Evolutionary conservation across 2,113 vertebrate genomes (phyloP), one percentile per base, ranked within the genome.

Genomic region (Pongo abelii): DNA sequence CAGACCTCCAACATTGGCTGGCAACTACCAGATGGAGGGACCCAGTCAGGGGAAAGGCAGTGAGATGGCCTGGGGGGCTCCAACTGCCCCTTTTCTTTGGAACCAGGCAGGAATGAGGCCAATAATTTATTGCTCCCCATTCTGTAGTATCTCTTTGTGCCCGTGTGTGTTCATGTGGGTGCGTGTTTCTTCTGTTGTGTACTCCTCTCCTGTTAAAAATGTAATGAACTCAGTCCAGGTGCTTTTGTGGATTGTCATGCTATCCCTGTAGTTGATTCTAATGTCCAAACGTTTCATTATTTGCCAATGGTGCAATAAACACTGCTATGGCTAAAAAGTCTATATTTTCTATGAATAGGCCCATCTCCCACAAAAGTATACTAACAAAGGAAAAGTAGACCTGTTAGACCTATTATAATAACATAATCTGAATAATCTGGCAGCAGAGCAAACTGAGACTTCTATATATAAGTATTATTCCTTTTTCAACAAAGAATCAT

Each of bases 261-360:
- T 90, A 70, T 87, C n/a, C 6, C 61, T 86, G 50, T 17, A 0
- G 4, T 32, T 94, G 17, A 91, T 75, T 87, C 52, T 90, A 77
- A 75, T 12, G 27, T 72, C 74, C 43, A 91, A 69, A 80, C 22
- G 77, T 90, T 69, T 94, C 50, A 81, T 87, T 69, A 84, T 81
- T 67, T 97, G 32, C 69, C 88, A 43, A 46, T 48, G 78, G 30
- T 87, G 27, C 78, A 92, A 91, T 87, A 92, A 97, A 72, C 43
- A 84, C 89, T 57, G 38, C 18, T 79, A 35, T 55, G 30, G 11
- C 67, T 69, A 59, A 55, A 25, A 38, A 32, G 50, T 38, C 35
- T 61, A 8, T 43, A 40, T 35, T 89, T 61, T 46, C 59, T 35
- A 38, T 14, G 32, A 84, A 70, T 72, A 8, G 20, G 16, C 20